Percentiles rank a stretch among this genome's conserved stretches.
phyloP scores from a whole-genome alignment of 2,113 vertebrate species.

The Oryzias woworae region DNA sequence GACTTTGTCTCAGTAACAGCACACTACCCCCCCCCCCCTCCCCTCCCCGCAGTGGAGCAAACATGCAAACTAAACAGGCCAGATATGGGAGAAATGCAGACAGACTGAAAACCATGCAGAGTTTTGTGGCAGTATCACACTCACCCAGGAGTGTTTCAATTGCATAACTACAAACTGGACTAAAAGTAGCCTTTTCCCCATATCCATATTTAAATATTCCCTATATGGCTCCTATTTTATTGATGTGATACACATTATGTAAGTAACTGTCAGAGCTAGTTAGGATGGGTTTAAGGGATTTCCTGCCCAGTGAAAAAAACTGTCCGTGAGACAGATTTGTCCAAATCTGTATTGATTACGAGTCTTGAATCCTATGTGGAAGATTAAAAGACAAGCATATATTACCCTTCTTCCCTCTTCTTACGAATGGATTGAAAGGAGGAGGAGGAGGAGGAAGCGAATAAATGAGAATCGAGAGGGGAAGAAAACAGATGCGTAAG shows the following conservation, averaged over 20 bases:
- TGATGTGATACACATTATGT: constrained; percentile 59
- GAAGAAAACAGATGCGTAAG: constrained; percentile 9
- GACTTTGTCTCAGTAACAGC: constrained; percentile 61
- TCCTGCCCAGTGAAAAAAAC: constrained; percentile 25
- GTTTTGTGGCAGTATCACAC: constrained; percentile 42
- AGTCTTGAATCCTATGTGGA: constrained; percentile 51
- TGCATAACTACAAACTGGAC: constrained; percentile 59
- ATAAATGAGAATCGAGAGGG: constrained; percentile 13
- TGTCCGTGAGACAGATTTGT: constrained; percentile 34
- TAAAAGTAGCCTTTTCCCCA: constrained; percentile 65
- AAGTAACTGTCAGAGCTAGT: constrained; percentile 25
- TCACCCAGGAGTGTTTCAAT: constrained; percentile 45
- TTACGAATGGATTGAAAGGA: constrained; percentile 36
- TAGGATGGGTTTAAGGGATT: constrained; percentile 24
- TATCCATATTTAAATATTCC: constrained; percentile 70
- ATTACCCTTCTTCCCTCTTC: constrained; percentile 39
- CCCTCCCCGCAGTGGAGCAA: constrained; percentile 36
- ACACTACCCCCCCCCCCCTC: background rate
- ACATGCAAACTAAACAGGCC: constrained; percentile 52
- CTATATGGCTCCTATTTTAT: constrained; percentile 67
- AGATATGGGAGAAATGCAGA: constrained; percentile 28
- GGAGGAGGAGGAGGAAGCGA: constrained; percentile 21
- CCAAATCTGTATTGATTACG: constrained; percentile 57
- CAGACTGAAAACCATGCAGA: constrained; percentile 26
- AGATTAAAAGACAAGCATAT: constrained; percentile 53